Conservation (phyloP, 2,888 invertebrate species). For the Agrochola circellaris region DNA sequence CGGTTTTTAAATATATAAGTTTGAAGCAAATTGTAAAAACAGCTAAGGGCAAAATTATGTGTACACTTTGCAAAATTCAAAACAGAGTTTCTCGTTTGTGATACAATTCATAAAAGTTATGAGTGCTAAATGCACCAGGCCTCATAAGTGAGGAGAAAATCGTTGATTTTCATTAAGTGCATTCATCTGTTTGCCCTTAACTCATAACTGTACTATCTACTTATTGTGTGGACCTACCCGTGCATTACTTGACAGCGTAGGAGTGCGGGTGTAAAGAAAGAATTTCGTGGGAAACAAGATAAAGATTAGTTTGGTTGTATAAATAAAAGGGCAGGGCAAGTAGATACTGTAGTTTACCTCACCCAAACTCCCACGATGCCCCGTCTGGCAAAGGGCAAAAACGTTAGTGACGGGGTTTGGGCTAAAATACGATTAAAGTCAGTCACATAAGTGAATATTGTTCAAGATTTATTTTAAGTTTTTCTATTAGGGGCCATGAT, state of each 20-base stretch:
- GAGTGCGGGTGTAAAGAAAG: constrained; percentile 46
- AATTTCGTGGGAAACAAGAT: constrained; percentile 23
- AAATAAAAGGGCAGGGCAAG: constrained; percentile 36
- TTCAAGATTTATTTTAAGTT: neutral
- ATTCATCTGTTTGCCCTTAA: constrained; percentile 20
- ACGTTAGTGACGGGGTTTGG: constrained; percentile 20
- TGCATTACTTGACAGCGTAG: constrained; percentile 44
- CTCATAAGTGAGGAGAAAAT: neutral
- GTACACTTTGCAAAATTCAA: neutral
- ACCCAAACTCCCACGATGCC: constrained; percentile 54
- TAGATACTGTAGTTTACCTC: constrained; percentile 42
- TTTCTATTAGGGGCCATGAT: neutral
- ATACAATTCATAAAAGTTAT: neutral
- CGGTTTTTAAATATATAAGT: neutral
- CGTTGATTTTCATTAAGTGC: neutral
- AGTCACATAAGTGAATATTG: neutral
- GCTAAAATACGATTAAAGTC: constrained; percentile 8
- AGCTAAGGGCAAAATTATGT: constrained; percentile 15
- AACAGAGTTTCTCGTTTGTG: neutral
- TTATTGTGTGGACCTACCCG: constrained; percentile 34
- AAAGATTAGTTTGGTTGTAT: constrained; percentile 25
- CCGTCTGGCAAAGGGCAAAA: constrained; percentile 48
- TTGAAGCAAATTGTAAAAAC: constrained; percentile 14
- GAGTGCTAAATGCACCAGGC: neutral
- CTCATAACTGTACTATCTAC: constrained; percentile 40